Conservation (phyloP, 1,140 invertebrate genomes). For the Wasmannia auropunctata region DNA sequence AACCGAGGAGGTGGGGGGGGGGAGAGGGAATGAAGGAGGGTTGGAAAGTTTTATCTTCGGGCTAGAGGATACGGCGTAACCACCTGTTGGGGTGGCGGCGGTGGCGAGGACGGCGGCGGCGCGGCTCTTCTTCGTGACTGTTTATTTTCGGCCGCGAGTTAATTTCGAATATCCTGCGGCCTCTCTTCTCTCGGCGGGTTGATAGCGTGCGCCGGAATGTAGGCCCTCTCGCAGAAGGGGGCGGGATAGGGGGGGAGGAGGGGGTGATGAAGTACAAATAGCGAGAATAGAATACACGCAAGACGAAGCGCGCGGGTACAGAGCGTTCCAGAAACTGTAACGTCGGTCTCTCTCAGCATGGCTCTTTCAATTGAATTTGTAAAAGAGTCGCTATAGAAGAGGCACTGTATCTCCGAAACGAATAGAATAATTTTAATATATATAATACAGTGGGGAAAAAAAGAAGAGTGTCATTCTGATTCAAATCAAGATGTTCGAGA, state of each 20-base stretch:
- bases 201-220: slow-evolving; percentile 36
- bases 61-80: slow-evolving; percentile 47
- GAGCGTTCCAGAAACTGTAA: neutral
- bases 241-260: neutral
- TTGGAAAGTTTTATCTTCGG: slow-evolving; percentile 59
- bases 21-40: slow-evolving; percentile 48
- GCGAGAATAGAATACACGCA: slow-evolving; percentile 7
- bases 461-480: neutral
- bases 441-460: neutral
- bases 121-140: slow-evolving; percentile 14
- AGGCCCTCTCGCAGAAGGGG: slow-evolving; percentile 13
- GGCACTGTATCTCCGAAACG: too few relatives aligned
- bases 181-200: neutral
- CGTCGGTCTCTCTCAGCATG: neutral
- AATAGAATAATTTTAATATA: slow-evolving; percentile 6
- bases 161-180: slow-evolving; percentile 66
- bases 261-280: slow-evolving; percentile 12
- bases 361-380: neutral
- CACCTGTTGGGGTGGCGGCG: slow-evolving; percentile 72
- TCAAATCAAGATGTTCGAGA: neutral
- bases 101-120: neutral
- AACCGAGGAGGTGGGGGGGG: neutral
- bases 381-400: neutral
- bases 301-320: neutral
- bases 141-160: slow-evolving; percentile 65